Base-by-base conservation (phyloP, 2,888 invertebrate species). In the Agapetus fuscipes region DNA sequence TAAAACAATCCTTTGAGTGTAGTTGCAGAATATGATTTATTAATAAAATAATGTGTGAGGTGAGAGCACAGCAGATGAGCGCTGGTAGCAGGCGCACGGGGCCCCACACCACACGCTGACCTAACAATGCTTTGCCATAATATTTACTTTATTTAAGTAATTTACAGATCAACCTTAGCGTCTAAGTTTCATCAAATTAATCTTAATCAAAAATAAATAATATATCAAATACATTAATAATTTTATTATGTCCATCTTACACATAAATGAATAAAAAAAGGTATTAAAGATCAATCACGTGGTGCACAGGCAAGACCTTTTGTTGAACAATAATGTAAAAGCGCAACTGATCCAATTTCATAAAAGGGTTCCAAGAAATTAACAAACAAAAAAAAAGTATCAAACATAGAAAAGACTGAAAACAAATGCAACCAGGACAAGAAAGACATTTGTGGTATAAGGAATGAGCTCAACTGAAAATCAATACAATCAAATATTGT, bases 221-320 rank as follows among this genome's bases (percentile, higher is more conserved):
- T 30, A 39, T n/a, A n/a, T n/a, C n/a, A n/a, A 20, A 28, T 33
- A 24, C 11, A 16, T 16, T 32, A 31, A 24, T 12, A 64, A 66
- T 69, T n/a, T n/a, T n/a, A n/a, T n/a, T 65, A 65, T 63, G 66
- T 67, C 67, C 66, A 66, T 32, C 65, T 57, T 68, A 66, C 66
- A 67, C 67, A 66, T 67, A 69, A 69, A 66, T 65, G 59, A 60
- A 60, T 62, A 65, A 62, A 26, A 66, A 67, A 65, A 59, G 53
- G 65, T 66, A 64, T 58, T 62, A 60, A 54, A 59, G 66, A 65
- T 67, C 67, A 69, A 67, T 68, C 68, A 69, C 69, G 68, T 68
- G 66, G 67, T 68, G 69, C 67, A 64, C 67, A 66, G 68, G 68
- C 67, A 67, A 68, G 67, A 66, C 66, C 63, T 62, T 61, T 63